phyloP scores from a whole-genome alignment of 1,140 invertebrate species.

The Spodoptera frugiperda region DNA sequence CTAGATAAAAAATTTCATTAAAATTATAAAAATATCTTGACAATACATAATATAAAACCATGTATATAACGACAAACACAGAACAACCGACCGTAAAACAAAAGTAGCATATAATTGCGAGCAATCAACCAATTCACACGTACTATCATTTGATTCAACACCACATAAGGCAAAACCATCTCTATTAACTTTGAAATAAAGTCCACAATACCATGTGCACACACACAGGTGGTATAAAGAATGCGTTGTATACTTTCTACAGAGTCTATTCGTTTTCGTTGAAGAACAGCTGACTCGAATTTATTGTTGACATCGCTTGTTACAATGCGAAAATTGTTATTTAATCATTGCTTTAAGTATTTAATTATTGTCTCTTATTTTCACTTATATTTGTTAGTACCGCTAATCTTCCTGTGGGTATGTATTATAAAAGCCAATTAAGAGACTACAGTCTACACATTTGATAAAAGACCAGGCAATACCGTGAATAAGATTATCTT shows the following conservation, averaged over 20 bases:
- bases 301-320: slow-evolving; percentile 2
- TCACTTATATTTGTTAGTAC: too few species aligned
- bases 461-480: too few species aligned
- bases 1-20: too few species aligned
- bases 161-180: not conserved
- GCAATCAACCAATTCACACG: slow-evolving; percentile 53
- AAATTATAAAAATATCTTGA: too few species aligned
- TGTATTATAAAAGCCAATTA: too few species aligned
- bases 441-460: too few species aligned
- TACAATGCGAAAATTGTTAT: slow-evolving; percentile 6
- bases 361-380: too few species aligned
- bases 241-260: slow-evolving; percentile 52
- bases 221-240: slow-evolving; percentile 29
- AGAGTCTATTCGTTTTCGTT: slow-evolving; percentile 51
- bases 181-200: not conserved
- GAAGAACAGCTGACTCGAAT: slow-evolving; percentile 41
- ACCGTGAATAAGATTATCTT: too few species aligned
- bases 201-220: not conserved
- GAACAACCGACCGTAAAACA: slow-evolving; percentile 33
- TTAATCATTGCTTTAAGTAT: not conserved
- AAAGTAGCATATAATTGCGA: slow-evolving; percentile 44
- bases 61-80: not conserved
- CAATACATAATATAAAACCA: too few species aligned
- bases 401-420: too few species aligned
- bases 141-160: slow-evolving; percentile 9